These are phyloP conservation scores for Ephestia elutella DNA, from an alignment of 1,140 invertebrate genomes.

Conservation along the genomic window DNA sequence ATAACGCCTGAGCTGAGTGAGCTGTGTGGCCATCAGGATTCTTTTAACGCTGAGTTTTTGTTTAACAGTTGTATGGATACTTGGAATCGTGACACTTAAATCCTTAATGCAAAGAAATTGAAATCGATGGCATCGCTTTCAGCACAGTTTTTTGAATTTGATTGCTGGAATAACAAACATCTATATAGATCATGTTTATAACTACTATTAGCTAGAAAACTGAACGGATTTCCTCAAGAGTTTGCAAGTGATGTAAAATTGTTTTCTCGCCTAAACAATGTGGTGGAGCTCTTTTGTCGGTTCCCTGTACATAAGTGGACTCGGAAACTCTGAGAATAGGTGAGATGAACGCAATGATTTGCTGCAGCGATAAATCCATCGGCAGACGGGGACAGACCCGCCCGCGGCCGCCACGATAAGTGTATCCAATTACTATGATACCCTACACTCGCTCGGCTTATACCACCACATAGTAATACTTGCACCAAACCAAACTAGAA, in stretches of 20 bases:
- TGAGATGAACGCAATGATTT: constrained; percentile 57
- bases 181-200: too few relatives aligned
- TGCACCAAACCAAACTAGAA: constrained; percentile 19
- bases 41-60: not conserved
- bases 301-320: constrained; percentile 1
- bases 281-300: not conserved
- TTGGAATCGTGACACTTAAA: not conserved
- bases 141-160: not conserved
- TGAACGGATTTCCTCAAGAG: too few relatives aligned
- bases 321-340: constrained; percentile 9
- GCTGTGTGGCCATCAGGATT: constrained; percentile 18
- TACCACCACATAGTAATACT: constrained; percentile 24
- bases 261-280: not conserved
- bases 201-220: too few relatives aligned
- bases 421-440: constrained; percentile 59
- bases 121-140: too few relatives aligned
- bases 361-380: constrained; percentile 51
- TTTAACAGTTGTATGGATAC: not conserved
- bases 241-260: not conserved
- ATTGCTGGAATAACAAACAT: too few relatives aligned
- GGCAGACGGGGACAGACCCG: constrained; percentile 43
- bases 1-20: too few relatives aligned
- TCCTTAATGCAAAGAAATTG: not conserved
- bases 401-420: constrained; percentile 56
- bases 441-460: constrained; percentile 28